These are phyloP conservation scores for Cotesia vestalis DNA, from an alignment of 1,140 invertebrate genomes.

Conservation along the genomic window DNA sequence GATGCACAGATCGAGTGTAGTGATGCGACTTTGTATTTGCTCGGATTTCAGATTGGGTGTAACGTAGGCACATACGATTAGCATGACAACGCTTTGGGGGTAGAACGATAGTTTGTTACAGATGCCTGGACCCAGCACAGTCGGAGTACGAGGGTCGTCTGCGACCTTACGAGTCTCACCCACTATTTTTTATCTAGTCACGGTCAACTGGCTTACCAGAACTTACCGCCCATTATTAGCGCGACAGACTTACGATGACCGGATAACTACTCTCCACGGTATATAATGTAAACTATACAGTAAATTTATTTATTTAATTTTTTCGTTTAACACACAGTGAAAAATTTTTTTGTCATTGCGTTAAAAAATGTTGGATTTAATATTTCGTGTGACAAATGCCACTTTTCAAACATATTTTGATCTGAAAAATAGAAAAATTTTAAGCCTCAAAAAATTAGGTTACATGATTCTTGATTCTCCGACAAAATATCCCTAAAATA, in stretches of 20 bases:
- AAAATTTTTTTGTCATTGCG: no score
- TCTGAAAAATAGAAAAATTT: no score
- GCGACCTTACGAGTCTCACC: conserved; percentile 44
- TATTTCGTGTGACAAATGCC: no score
- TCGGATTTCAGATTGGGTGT: not conserved
- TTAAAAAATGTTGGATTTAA: no score
- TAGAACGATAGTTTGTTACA: conserved; percentile 50
- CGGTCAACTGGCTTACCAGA: conserved; percentile 65
- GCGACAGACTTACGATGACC: conserved; percentile 50
- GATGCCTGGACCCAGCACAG: conserved; percentile 6
- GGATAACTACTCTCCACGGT: conserved; percentile 3
- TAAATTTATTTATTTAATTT: no score
- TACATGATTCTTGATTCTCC: no score
- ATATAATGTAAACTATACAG: no score
- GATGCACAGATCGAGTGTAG: not conserved
- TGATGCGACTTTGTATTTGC: not conserved
- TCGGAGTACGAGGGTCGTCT: not conserved
- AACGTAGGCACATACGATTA: conserved; percentile 48
- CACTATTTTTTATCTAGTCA: conserved; percentile 69
- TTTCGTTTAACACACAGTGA: no score
- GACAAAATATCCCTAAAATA: no score
- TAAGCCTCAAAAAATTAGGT: no score
- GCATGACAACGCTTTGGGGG: conserved; percentile 53
- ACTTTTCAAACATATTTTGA: no score
- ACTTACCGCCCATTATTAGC: conserved; percentile 66